phyloP scores from a whole-genome alignment of 2,888 invertebrate genomes.

The Camponotus fellah region DNA sequence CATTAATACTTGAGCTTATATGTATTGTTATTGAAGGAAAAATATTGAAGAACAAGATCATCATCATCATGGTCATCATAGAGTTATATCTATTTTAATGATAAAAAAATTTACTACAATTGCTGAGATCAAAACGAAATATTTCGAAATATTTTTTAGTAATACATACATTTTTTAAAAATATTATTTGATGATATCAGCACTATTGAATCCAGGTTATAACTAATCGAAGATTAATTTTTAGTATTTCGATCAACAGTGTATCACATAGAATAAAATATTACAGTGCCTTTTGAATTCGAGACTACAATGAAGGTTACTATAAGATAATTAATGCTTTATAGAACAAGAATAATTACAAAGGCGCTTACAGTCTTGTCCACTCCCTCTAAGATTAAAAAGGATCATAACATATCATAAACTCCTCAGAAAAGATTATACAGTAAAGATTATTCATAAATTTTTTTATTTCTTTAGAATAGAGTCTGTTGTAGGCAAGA shows the following conservation, averaged over 20 bases:
- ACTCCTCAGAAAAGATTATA: not conserved
- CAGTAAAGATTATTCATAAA: not conserved
- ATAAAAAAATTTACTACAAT: not conserved
- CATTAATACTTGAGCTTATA: constrained; percentile 33
- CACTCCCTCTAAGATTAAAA: not conserved
- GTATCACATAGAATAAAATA: not conserved
- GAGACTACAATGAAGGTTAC: not conserved
- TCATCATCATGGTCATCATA: constrained; percentile 51
- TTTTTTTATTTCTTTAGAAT: not conserved
- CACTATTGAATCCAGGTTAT: not conserved
- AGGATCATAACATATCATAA: not conserved
- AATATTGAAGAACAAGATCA: constrained; percentile 59
- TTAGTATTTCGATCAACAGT: not conserved
- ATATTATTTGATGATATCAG: not conserved
- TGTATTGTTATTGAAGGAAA: constrained; percentile 38
- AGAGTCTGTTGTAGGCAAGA: not conserved
- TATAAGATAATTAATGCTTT: constrained; percentile 39
- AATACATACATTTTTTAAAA: not conserved
- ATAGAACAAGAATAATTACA: not conserved
- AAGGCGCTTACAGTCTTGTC: not conserved
- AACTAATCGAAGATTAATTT: not conserved
- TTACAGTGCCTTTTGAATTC: not conserved
- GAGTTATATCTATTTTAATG: constrained; percentile 48
- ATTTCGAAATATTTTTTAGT: not conserved
- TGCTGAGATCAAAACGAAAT: not conserved